Conservation (phyloP, 2,888 invertebrate genomes). For the Drymonia ruficornis region DNA sequence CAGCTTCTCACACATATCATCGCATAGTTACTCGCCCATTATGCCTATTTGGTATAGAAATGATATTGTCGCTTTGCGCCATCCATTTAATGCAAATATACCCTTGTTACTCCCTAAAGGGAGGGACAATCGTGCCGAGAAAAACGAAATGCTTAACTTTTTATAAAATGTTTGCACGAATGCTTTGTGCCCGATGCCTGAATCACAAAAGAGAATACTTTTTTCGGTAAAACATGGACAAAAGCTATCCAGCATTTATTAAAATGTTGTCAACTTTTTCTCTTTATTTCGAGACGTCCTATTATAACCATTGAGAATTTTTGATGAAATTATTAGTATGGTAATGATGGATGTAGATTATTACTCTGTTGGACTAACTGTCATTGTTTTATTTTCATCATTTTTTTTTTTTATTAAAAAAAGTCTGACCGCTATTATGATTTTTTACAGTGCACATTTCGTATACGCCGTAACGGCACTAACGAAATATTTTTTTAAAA, state of each 20-base stretch:
- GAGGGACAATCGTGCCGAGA: slow-evolving; percentile 45
- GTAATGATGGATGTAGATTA: slow-evolving; percentile 14
- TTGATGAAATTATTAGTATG: slow-evolving; percentile 39
- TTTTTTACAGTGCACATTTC: neutral
- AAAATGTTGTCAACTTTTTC: slow-evolving; percentile 68
- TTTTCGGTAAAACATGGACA: slow-evolving; percentile 49
- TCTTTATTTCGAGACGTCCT: slow-evolving; percentile 20
- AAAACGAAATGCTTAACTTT: slow-evolving; percentile 64
- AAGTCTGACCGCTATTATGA: neutral
- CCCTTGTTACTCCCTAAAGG: slow-evolving; percentile 45
- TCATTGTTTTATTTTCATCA: neutral
- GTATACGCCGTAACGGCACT: no score
- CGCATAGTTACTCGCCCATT: slow-evolving; percentile 18
- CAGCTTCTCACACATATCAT: neutral
- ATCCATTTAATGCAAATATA: slow-evolving; percentile 63
- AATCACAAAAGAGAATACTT: slow-evolving; percentile 57
- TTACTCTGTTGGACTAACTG: neutral
- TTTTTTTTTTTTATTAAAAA: neutral
- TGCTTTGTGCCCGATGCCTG: slow-evolving; percentile 65
- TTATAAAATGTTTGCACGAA: slow-evolving; percentile 71
- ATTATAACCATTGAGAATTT: slow-evolving; percentile 29
- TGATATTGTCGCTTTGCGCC: slow-evolving; percentile 34
- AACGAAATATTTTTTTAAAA: slow-evolving; percentile 13
- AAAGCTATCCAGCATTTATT: slow-evolving; percentile 69
- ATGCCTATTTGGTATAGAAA: slow-evolving; percentile 32